A percentile compares a stretch with the other conserved stretches of the same genome.
Conservation (phyloP, 92 coral and sea anemone genomes). For the Micromussa lordhowensis region DNA sequence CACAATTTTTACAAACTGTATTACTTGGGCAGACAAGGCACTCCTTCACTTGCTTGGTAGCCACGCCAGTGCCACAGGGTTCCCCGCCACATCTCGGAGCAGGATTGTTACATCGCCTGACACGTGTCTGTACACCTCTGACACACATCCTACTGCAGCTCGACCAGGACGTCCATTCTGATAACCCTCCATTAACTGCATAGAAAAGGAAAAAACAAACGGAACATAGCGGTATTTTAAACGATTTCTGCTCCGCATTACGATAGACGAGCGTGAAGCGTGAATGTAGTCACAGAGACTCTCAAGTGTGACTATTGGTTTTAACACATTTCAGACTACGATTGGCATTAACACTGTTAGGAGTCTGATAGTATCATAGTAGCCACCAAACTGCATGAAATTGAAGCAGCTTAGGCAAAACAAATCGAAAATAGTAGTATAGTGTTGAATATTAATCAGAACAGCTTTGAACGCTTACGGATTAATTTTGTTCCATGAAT, state of each 20-base stretch:
- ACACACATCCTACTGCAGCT: constrained; percentile 51
- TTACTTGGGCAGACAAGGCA: constrained; percentile 69
- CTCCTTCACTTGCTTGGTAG: constrained; percentile 19
- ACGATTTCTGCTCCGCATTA: background rate
- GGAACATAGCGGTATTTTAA: background rate
- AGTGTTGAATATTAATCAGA: no score
- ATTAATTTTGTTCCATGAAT: no score
- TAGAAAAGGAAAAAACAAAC: background rate
- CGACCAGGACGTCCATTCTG: constrained; percentile 63
- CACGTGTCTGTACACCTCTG: constrained; percentile 42
- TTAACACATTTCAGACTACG: no score
- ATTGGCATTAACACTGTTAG: no score
- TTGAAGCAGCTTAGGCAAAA: no score
- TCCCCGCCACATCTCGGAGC: constrained; percentile 69
- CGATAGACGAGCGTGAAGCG: no score
- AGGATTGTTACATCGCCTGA: constrained; percentile 55
- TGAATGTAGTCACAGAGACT: no score
- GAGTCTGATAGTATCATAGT: no score
- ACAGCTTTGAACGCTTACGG: background rate
- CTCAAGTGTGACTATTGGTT: no score
- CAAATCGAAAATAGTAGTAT: no score
- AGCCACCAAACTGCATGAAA: no score
- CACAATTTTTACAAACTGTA: background rate
- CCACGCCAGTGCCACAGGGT: constrained; percentile 32
- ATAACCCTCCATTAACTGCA: constrained; percentile 63